Evolutionary conservation across 2,888 invertebrate species (phyloP).

Genomic region (Phragmatobia fuliginosa): DNA sequence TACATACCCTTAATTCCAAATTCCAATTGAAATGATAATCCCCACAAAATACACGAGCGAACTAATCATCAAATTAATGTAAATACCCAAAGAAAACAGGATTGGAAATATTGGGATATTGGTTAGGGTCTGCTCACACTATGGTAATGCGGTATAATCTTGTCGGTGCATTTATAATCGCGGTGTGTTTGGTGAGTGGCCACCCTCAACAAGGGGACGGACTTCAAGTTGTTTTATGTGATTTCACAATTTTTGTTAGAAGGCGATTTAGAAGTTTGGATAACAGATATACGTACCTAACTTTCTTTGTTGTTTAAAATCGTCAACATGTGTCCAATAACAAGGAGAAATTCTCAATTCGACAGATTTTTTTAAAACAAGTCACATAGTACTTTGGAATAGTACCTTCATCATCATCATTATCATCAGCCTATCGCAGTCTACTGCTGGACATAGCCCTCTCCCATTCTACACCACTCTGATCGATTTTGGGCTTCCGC

Average conservation of each 20-base stretch:
- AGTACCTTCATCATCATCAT: no score
- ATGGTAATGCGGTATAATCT: constrained; percentile 40
- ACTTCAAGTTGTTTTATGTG: constrained; percentile 11
- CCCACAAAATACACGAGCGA: constrained; percentile 15
- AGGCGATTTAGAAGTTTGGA: no score
- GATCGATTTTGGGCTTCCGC: no score
- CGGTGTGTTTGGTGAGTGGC: constrained; percentile 26
- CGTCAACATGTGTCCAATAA: no score
- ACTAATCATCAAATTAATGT: constrained; percentile 47
- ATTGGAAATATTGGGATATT: constrained; percentile 35
- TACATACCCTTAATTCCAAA: not conserved
- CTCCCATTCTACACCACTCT: no score
- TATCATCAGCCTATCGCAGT: no score
- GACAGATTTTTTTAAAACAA: no score
- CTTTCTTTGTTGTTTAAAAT: no score
- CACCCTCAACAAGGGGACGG: constrained; percentile 21
- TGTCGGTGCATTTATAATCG: constrained; percentile 53
- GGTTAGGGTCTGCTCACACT: constrained; percentile 30
- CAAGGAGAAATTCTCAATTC: no score
- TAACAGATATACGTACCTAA: no score
- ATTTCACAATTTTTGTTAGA: not conserved
- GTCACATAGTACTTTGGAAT: no score
- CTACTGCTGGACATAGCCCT: no score
- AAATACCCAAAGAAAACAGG: constrained; percentile 56
- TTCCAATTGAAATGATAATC: constrained; percentile 16